Percentiles rank a stretch among this genome's conserved stretches.
Conservation (phyloP, 2,888 invertebrate species). For the Eupithecia exiguata region DNA sequence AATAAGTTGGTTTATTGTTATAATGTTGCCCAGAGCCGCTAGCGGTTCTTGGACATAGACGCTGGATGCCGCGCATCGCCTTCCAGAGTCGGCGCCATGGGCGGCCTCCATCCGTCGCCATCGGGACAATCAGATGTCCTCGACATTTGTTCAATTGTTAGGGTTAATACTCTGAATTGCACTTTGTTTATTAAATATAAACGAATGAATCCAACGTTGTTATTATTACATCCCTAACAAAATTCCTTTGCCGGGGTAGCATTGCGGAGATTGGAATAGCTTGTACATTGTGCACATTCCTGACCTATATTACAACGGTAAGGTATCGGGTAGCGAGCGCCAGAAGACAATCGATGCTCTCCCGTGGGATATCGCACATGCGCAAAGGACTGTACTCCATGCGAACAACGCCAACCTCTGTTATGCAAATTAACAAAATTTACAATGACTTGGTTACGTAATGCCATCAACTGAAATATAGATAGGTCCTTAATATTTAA, state of each 20-base stretch:
- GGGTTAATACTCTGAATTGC: slow-evolving; percentile 84
- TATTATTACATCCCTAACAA: slow-evolving; percentile 50
- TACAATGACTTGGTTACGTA: slow-evolving; percentile 22
- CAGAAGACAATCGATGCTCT: slow-evolving; percentile 78
- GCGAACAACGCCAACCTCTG: slow-evolving; percentile 37
- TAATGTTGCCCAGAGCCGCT: slow-evolving; percentile 63
- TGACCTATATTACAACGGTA: slow-evolving; percentile 73
- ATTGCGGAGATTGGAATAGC: slow-evolving; percentile 37
- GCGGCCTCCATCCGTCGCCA: slow-evolving; percentile 63
- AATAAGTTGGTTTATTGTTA: slow-evolving; percentile 66
- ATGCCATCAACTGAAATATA: slow-evolving; percentile 5
- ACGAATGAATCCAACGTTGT: slow-evolving; percentile 75
- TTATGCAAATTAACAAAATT: slow-evolving; percentile 40
- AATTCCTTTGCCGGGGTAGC: slow-evolving; percentile 24
- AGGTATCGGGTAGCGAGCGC: slow-evolving; percentile 55
- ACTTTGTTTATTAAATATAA: slow-evolving; percentile 85
- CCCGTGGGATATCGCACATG: slow-evolving; percentile 81
- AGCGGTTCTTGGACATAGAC: slow-evolving; percentile 68
- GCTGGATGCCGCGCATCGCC: slow-evolving; percentile 60
- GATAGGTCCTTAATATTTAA: not conserved
- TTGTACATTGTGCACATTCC: slow-evolving; percentile 55
- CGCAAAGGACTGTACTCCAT: slow-evolving; percentile 54
- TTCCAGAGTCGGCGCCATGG: slow-evolving; percentile 49
- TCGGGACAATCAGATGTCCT: slow-evolving; percentile 71
- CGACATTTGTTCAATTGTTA: slow-evolving; percentile 82